A percentile compares a stretch with the other conserved stretches of the same genome.
Evolutionary conservation across 1,140 invertebrate species (phyloP).

Genomic region (Anadara kagoshimensis): DNA sequence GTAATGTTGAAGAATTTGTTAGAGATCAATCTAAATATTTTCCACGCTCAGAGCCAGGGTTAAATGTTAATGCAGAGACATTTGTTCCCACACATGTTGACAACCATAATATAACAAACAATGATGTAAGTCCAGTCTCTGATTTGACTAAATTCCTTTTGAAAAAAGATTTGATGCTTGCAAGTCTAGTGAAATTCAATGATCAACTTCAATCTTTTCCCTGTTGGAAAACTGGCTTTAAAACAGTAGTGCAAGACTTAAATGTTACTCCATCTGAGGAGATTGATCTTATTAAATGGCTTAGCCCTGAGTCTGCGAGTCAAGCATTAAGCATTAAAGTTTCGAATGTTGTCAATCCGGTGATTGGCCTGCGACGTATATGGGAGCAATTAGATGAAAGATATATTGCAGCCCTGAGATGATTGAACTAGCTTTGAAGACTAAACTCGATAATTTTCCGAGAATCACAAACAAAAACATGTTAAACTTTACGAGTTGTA

Average conservation of each 20-base stretch:
- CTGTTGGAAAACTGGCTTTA: slow-evolving; percentile 25
- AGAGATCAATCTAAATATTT: not conserved
- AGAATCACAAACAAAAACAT: slow-evolving; percentile 20
- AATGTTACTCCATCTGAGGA: slow-evolving; percentile 9
- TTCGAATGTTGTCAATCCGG: slow-evolving; percentile 7
- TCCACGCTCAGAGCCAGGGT: not conserved
- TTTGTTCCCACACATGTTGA: too few relatives aligned
- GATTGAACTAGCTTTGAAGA: slow-evolving; percentile 6
- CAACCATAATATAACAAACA: too few relatives aligned
- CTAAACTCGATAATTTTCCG: slow-evolving; percentile 17
- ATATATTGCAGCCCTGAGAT: slow-evolving; percentile 22
- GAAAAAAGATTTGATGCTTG: slow-evolving; percentile 25
- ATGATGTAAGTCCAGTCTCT: not conserved
- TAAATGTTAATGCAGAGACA: too few relatives aligned
- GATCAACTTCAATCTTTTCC: slow-evolving; percentile 7
- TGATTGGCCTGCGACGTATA: not conserved
- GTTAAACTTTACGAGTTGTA: slow-evolving; percentile 21
- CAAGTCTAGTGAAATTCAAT: slow-evolving; percentile 16
- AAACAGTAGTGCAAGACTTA: slow-evolving; percentile 9
- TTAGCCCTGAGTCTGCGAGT: slow-evolving; percentile 11
- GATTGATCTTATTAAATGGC: slow-evolving; percentile 30
- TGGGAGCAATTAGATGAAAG: slow-evolving; percentile 11
- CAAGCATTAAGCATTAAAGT: slow-evolving; percentile 1
- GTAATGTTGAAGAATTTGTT: not conserved
- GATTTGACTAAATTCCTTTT: slow-evolving; percentile 18